These are phyloP conservation scores for Dichetophora obliterata DNA, from an alignment of 2,888 invertebrate species.

Conservation along the genomic window DNA sequence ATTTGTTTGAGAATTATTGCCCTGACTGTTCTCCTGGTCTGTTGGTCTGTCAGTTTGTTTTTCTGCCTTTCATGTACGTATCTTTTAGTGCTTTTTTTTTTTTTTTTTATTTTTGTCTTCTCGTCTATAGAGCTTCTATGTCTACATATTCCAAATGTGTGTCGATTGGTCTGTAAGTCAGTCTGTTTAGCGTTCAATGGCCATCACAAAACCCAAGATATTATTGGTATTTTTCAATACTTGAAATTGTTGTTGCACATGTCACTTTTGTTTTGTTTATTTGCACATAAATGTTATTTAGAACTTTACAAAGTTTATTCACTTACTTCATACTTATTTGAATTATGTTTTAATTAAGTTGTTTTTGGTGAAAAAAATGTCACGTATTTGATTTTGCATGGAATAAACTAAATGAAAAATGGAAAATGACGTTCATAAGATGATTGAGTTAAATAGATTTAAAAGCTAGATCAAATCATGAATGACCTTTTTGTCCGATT, in stretches of 20 bases:
- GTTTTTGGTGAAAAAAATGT: too few species aligned
- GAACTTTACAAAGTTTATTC: too few species aligned
- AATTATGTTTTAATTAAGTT: too few species aligned
- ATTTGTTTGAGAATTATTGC: constrained; percentile 33
- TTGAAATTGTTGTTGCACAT: not conserved
- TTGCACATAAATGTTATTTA: too few species aligned
- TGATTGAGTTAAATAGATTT: too few species aligned
- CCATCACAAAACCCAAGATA: not conserved
- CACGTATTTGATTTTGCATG: too few species aligned
- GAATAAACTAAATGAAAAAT: too few species aligned
- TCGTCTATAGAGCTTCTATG: not conserved
- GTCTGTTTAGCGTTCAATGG: constrained; percentile 24
- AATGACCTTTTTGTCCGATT: too few species aligned
- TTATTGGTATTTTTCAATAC: not conserved
- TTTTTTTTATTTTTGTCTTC: not conserved
- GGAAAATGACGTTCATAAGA: too few species aligned
- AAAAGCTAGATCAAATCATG: too few species aligned
- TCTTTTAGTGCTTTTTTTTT: not conserved
- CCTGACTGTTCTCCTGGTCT: not conserved
- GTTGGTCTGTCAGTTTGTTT: not conserved
- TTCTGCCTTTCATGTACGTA: constrained; percentile 3
- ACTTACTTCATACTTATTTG: too few species aligned
- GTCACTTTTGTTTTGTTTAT: not conserved
- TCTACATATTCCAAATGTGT: not conserved
- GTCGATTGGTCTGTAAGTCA: not conserved